phyloP scores from a whole-genome alignment of 2,797 vertebrate genomes.

The Octomys mimax region DNA sequence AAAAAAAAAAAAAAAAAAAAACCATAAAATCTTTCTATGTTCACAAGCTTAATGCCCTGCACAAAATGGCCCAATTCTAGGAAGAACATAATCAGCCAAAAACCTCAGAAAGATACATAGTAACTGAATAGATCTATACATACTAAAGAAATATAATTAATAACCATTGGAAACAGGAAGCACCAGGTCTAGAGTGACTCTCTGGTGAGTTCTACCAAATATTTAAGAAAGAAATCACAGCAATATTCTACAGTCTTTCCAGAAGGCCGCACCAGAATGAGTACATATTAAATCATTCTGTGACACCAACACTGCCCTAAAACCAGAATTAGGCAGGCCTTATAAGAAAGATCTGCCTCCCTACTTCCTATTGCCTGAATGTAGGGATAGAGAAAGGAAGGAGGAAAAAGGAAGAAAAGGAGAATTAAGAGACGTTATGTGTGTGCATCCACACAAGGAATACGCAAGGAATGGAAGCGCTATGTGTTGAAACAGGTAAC shows the following conservation, averaged over 20 bases:
- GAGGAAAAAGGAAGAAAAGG: neutral
- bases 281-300: neutral
- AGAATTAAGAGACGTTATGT: neutral
- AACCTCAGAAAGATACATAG: neutral
- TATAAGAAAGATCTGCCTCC: neutral
- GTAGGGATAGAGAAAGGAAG: neutral
- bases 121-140: neutral
- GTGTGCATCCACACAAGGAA: neutral
- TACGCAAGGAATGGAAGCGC: neutral
- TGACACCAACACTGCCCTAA: neutral
- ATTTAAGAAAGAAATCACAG: neutral
- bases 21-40: neutral
- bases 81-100: neutral
- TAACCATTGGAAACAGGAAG: neutral
- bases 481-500: neutral
- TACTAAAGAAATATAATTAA: neutral
- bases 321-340: neutral
- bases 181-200: no score
- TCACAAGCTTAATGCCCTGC: neutral
- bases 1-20: no score
- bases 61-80: neutral
- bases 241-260: neutral
- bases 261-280: neutral
- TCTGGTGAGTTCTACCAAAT: neutral
- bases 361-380: neutral